Evolutionary conservation across 2,113 vertebrate genomes (phyloP), one percentile per base, ranked within the genome.

Genomic region (Heloderma charlesbogerti): DNA sequence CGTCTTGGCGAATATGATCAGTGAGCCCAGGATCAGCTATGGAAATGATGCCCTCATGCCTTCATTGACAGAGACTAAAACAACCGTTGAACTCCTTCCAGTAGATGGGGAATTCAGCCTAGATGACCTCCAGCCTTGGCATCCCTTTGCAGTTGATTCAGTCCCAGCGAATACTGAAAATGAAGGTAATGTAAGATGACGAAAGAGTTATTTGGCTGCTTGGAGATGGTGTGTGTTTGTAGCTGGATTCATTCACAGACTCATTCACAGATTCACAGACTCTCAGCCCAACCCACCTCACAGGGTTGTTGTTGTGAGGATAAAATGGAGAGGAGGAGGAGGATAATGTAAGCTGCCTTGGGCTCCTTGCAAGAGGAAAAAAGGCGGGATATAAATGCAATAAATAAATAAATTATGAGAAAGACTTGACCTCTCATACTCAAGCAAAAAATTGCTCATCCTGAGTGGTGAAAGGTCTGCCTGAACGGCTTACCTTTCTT

Each of bases 11-110:
- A 98, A 98, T 86, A 98, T 99, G 96, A 98, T 99, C 96, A 99
- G 98, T 0, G 99, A 99, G 22, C 98, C 98, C 74, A 98, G 99
- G 86, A 98, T 99, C 95, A 99, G 99, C 95, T 99, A 99, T 6
- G 99, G 99, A 80, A 99, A 99, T 3, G 99, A 99, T 48, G 99
- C 99, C 63, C 98, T 99, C 92, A 99, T 99, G 98, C 99, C 99
- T 0, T 98, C 99, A 80, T 92, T 98, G 96, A 98, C 98, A 0
- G 98, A 99, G 97, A 99, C 98, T 8, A 98, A 98, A 92, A 99
- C 98, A 78, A 98, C 98, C 1, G 97, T 99, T 96, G 99, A 99
- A 91, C 97, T 98, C 83, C 97, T 99, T 90, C 98, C 98, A 0
- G 98, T 98, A 91, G 98, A 99, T 60, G 98, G 98, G 69, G 97